phyloP scores from a whole-genome alignment of 2,113 vertebrate genomes.

The Aviceda subcristata region DNA sequence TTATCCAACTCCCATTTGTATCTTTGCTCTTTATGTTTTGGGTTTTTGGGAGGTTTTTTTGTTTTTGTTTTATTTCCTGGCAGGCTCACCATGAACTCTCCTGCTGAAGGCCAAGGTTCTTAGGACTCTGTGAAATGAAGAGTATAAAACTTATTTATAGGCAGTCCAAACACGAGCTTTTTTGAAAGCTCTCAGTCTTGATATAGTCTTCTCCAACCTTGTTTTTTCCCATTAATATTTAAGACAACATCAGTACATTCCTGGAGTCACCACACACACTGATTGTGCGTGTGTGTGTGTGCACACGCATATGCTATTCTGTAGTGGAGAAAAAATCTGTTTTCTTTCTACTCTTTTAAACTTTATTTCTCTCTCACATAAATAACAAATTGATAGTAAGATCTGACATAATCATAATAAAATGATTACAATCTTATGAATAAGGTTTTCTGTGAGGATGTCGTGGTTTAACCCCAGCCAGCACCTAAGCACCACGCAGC shows the following conservation, averaged over 20 bases:
- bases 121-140: not conserved
- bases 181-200: not conserved
- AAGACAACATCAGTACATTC: not conserved
- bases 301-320: fast-evolving
- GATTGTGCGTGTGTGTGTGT: not conserved
- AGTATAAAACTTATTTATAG: not conserved
- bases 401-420: not conserved
- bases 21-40: not conserved
- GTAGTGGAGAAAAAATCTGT: fast-evolving
- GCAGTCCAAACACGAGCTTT: not conserved
- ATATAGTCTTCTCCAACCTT: not conserved
- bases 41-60: fast-evolving
- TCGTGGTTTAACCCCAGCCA: too few species aligned
- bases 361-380: not conserved
- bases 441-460: too few species aligned
- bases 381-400: not conserved
- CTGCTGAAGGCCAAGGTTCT: not conserved
- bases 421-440: too few species aligned
- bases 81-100: not conserved
- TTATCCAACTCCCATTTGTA: not conserved
- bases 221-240: not conserved
- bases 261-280: not conserved
- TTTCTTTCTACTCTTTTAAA: not conserved
- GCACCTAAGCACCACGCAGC: too few species aligned
- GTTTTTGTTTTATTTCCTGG: not conserved